phyloP scores from a whole-genome alignment of 2,797 vertebrate species.

The Mormyrops boulengeri region DNA sequence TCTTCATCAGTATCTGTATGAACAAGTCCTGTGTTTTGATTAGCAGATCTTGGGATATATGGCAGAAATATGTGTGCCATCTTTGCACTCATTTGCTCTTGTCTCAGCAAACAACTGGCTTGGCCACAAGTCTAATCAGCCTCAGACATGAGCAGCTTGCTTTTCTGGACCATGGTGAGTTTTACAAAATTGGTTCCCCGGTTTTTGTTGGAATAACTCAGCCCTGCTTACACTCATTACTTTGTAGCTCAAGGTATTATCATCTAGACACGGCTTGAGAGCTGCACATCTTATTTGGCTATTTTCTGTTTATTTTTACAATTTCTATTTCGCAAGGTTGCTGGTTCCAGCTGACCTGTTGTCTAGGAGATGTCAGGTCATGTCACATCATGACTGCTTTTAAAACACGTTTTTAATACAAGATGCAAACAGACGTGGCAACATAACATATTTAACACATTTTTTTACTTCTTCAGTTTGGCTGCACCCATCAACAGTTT shows the following conservation, averaged over 20 bases:
- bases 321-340: not conserved
- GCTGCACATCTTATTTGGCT: not conserved
- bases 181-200: not conserved
- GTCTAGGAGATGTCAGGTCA: not conserved
- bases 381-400: not conserved
- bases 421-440: not conserved
- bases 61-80: not conserved
- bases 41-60: not conserved
- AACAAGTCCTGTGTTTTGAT: not conserved
- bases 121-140: not conserved
- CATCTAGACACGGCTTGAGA: not conserved
- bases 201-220: not conserved
- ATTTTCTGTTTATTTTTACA: slow-evolving; percentile 3
- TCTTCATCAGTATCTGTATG: not conserved
- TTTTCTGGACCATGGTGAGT: not conserved
- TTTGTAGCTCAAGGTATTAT: not conserved
- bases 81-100: not conserved
- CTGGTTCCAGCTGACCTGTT: not conserved
- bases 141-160: not conserved
- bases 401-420: not conserved
- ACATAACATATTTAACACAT: not conserved
- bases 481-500: not conserved
- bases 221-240: not conserved
- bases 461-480: not conserved
- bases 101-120: not conserved